Percentiles rank a stretch among this genome's conserved stretches.
phyloP scores from a whole-genome alignment of 2,797 vertebrate genomes.

The Takifugu ocellatus region DNA sequence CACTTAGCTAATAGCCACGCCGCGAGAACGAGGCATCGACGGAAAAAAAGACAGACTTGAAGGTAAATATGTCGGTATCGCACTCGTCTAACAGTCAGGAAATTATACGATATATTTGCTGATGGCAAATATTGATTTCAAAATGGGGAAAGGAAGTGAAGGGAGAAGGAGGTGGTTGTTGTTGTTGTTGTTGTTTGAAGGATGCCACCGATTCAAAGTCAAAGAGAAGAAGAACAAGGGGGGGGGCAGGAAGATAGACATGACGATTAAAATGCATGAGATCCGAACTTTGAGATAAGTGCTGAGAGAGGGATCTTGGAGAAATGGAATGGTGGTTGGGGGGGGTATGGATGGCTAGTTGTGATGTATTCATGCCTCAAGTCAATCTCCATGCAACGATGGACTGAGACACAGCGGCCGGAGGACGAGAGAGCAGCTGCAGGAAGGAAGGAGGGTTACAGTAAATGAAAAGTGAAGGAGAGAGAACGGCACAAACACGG shows the following conservation, averaged over 20 bases:
- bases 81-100: slow-evolving; percentile 71
- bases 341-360: slow-evolving; percentile 55
- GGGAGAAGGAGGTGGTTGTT: not conserved
- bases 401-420: slow-evolving; percentile 51
- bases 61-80: slow-evolving; percentile 65
- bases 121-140: slow-evolving; percentile 81
- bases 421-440: slow-evolving; percentile 26
- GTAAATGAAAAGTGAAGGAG: not conserved
- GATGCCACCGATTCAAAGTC: slow-evolving; percentile 72
- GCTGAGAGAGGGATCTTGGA: slow-evolving; percentile 62
- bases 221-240: slow-evolving; percentile 48
- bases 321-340: slow-evolving; percentile 33
- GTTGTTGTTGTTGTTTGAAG: slow-evolving; percentile 62
- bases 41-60: slow-evolving; percentile 39
- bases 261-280: slow-evolving; percentile 73
- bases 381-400: slow-evolving; percentile 67
- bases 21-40: slow-evolving; percentile 47
- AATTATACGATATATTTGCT: slow-evolving; percentile 75
- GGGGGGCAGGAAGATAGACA: slow-evolving; percentile 50
- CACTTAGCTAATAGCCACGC: slow-evolving; percentile 76
- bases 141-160: slow-evolving; percentile 23
- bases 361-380: slow-evolving; percentile 67
- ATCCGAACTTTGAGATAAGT: slow-evolving; percentile 67
- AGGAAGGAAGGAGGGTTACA: too few species aligned
- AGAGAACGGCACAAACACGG: not conserved